Evolutionary conservation across 2,797 vertebrate species (phyloP).

Genomic region (Coregonus suidteri): DNA sequence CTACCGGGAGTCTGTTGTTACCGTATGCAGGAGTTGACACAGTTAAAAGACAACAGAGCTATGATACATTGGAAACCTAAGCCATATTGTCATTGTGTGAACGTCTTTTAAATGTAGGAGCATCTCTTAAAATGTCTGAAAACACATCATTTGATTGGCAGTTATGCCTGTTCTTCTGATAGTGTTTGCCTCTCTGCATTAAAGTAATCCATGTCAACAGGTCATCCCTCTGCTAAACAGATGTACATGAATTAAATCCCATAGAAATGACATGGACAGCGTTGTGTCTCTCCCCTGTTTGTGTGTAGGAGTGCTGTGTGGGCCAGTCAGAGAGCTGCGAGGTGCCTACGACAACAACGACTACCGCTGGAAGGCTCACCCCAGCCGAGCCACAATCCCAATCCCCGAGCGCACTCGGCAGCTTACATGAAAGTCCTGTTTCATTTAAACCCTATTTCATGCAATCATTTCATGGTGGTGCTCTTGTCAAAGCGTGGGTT

Average conservation of each 20-base stretch:
- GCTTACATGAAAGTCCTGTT: conserved; percentile 29
- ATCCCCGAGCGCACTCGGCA: conserved; percentile 5
- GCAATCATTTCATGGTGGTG: conserved; percentile 49
- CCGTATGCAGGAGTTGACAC: neutral
- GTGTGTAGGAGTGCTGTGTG: neutral
- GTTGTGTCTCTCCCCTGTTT: neutral
- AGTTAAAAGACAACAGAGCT: neutral
- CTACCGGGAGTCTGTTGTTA: neutral
- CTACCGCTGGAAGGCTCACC: neutral
- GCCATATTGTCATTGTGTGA: too few species aligned
- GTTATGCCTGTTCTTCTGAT: too few species aligned
- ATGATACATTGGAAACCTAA: neutral
- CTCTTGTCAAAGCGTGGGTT: conserved; percentile 42
- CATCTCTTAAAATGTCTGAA: too few species aligned
- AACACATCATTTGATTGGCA: too few species aligned
- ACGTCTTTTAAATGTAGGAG: too few species aligned
- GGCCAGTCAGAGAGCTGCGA: neutral
- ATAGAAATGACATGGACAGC: neutral
- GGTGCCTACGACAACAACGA: neutral
- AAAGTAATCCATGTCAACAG: neutral
- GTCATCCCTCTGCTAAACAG: too few species aligned
- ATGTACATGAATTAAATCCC: too few species aligned
- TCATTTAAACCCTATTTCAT: conserved; percentile 52
- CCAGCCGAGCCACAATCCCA: neutral
- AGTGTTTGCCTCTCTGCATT: neutral